Evolutionary conservation across 1,140 invertebrate genomes (phyloP).

Genomic region (Orius laevigatus): DNA sequence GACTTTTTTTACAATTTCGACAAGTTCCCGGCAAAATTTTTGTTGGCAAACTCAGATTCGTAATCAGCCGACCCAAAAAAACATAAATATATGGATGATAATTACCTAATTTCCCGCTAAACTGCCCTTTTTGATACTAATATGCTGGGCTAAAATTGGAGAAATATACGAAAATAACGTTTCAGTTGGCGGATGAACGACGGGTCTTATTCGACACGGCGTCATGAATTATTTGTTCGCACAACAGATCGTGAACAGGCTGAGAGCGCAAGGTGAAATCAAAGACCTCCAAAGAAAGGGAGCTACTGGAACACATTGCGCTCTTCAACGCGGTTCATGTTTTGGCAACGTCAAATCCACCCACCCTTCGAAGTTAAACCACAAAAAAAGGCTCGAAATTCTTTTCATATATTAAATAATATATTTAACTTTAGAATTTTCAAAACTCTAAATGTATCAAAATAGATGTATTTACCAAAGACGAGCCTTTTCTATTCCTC

Average conservation of each 20-base stretch:
- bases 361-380: background rate
- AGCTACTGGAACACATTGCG: constrained; percentile 48
- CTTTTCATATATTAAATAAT: background rate
- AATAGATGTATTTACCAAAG: constrained; percentile 5
- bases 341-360: constrained; percentile 31
- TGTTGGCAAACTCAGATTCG: too few relatives aligned
- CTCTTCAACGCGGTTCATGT: constrained; percentile 48
- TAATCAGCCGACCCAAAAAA: too few relatives aligned
- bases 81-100: too few relatives aligned
- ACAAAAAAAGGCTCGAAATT: background rate
- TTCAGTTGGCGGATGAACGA: constrained; percentile 28
- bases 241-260: constrained; percentile 36
- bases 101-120: too few relatives aligned
- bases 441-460: background rate
- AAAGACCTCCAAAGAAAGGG: constrained; percentile 37
- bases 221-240: constrained; percentile 39
- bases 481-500: background rate
- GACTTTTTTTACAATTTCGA: too few relatives aligned
- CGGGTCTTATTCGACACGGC: constrained; percentile 32
- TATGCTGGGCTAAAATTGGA: too few relatives aligned
- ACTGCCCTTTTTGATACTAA: too few relatives aligned
- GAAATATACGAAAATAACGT: background rate
- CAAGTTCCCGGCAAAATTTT: too few relatives aligned
- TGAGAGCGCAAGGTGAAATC: constrained; percentile 31
- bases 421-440: constrained; percentile 1